Percentiles rank a stretch among this genome's conserved stretches.
Conservation (phyloP, 2,888 invertebrate genomes). For the Tenodera sinensis region DNA sequence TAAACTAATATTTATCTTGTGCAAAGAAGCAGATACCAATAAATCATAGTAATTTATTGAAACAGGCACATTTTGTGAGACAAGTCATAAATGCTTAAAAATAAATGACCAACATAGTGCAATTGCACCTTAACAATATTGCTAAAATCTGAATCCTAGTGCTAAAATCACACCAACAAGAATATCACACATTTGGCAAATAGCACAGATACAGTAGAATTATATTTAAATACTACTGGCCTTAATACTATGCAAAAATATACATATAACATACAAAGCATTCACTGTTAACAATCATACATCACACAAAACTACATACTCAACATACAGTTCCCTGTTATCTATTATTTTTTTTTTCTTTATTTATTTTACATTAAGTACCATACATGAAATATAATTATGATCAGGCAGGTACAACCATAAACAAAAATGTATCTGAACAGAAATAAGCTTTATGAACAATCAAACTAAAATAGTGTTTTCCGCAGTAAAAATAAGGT, state of each 20-base stretch:
- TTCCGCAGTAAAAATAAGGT: too few species aligned
- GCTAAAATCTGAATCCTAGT: constrained; percentile 11
- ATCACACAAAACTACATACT: background rate
- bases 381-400: background rate
- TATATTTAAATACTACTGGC: background rate
- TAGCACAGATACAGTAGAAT: background rate
- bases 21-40: background rate
- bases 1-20: background rate
- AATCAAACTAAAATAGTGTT: too few species aligned
- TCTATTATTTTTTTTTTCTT: background rate
- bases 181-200: constrained; percentile 16
- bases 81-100: background rate
- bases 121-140: constrained; percentile 6
- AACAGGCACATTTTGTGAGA: constrained; percentile 18
- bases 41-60: constrained; percentile 9
- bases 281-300: background rate
- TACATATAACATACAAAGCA: background rate
- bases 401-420: background rate
- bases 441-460: too few species aligned
- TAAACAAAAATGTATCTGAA: background rate
- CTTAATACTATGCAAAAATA: background rate
- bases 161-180: constrained; percentile 5
- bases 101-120: background rate
- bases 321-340: background rate
- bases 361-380: background rate